Evolutionary conservation across 2,797 vertebrate species (phyloP).

Genomic region (Acanthopagrus latus): DNA sequence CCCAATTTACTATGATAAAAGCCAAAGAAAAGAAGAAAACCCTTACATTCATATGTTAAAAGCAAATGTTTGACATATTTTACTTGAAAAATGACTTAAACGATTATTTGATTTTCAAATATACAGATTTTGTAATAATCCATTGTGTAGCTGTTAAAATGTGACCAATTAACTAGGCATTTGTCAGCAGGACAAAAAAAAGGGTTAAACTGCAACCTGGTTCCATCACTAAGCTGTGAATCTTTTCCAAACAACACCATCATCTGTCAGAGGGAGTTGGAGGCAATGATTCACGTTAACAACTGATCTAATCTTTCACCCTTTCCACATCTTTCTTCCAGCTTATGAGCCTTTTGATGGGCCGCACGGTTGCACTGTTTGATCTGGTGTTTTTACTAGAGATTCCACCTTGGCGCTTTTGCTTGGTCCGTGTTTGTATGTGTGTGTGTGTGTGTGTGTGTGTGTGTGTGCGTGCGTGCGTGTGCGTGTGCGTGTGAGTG

Average conservation of each 20-base stretch:
- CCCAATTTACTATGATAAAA: too few relatives aligned
- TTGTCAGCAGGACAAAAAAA: too few relatives aligned
- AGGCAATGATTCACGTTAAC: constrained; percentile 52
- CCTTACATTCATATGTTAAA: too few relatives aligned
- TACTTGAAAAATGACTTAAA: too few relatives aligned
- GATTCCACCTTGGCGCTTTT: constrained; percentile 43
- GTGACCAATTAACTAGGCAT: too few relatives aligned
- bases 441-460: constrained; percentile 9
- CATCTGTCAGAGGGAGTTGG: constrained; percentile 17
- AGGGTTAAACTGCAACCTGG: too few relatives aligned
- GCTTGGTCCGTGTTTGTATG: neutral
- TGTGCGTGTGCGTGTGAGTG: constrained; percentile 1
- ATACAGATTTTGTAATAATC: too few relatives aligned
- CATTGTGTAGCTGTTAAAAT: too few relatives aligned
- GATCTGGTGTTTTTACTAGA: constrained; percentile 56
- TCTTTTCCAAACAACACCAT: constrained; percentile 18
- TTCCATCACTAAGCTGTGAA: constrained; percentile 20
- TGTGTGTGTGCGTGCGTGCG: neutral
- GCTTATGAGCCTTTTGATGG: constrained; percentile 60
- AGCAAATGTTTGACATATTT: too few relatives aligned
- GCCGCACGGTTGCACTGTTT: constrained; percentile 44
- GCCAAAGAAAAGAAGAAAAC: too few relatives aligned
- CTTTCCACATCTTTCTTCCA: constrained; percentile 54
- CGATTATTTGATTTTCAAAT: too few relatives aligned
- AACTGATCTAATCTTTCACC: constrained; percentile 57